A percentile compares a stretch with the other conserved stretches of the same genome.
phyloP scores from a whole-genome alignment of 2,113 vertebrate genomes.

The Columba janthina region DNA sequence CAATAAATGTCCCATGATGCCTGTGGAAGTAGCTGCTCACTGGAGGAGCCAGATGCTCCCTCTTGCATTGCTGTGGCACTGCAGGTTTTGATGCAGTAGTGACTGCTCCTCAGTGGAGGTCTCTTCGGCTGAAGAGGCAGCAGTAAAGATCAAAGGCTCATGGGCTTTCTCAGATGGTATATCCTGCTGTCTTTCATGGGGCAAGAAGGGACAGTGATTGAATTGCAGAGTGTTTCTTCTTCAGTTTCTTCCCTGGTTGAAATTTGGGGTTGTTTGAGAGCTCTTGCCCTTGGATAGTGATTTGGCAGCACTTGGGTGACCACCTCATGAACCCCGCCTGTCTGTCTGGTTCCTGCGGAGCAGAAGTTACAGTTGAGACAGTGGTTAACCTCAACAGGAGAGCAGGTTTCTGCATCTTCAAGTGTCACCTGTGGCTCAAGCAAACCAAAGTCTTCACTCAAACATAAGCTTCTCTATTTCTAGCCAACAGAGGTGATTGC shows the following conservation, averaged over 20 bases:
- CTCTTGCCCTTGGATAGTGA: not conserved
- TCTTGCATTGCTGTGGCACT: not conserved
- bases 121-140: not conserved
- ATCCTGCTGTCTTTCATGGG: not conserved
- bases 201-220: not conserved
- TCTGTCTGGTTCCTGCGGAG: not conserved
- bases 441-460: not conserved
- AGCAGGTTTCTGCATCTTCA: not conserved
- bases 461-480: not conserved
- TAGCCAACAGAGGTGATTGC: not conserved
- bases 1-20: not conserved
- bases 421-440: not conserved
- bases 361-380: not conserved
- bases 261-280: not conserved
- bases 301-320: not conserved
- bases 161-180: not conserved
- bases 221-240: not conserved
- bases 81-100: not conserved
- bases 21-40: not conserved
- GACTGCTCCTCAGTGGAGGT: not conserved
- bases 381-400: not conserved
- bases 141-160: not conserved
- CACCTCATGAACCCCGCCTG: not conserved
- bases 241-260: not conserved
- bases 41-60: not conserved